phyloP scores from a whole-genome alignment of 2,797 vertebrate species.

The Avahi laniger region DNA sequence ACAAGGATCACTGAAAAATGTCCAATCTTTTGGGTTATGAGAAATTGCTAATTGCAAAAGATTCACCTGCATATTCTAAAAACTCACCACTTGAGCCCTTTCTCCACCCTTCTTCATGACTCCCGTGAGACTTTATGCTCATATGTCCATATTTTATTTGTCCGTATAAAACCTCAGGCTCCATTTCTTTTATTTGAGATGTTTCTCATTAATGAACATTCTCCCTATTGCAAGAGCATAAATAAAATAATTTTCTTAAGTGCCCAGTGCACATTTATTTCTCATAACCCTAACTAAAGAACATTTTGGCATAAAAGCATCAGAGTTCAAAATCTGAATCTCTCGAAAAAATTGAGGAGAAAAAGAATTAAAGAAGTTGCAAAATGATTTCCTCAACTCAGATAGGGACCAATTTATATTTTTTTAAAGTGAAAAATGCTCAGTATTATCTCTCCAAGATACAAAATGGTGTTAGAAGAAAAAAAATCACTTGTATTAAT shows the following conservation, averaged over 20 bases:
- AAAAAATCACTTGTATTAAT: conserved; percentile 36
- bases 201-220: neutral
- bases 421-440: conserved; percentile 49
- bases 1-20: neutral
- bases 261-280: neutral
- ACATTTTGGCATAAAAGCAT: conserved; percentile 15
- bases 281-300: neutral
- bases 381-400: conserved; percentile 29
- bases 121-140: neutral
- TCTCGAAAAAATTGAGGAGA: neutral
- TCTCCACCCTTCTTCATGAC: neutral
- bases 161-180: neutral
- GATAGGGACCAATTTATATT: neutral
- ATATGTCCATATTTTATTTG: neutral
- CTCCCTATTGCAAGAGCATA: neutral
- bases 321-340: neutral
- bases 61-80: neutral
- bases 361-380: conserved; percentile 15
- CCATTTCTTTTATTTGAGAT: neutral
- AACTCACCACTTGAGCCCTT: neutral
- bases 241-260: conserved; percentile 33
- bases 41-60: neutral
- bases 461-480: conserved; percentile 22
- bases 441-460: conserved; percentile 51
- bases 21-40: neutral